These are phyloP conservation scores for Brachyistius frenatus DNA, from an alignment of 2,113 vertebrate species.

Conservation along the genomic window DNA sequence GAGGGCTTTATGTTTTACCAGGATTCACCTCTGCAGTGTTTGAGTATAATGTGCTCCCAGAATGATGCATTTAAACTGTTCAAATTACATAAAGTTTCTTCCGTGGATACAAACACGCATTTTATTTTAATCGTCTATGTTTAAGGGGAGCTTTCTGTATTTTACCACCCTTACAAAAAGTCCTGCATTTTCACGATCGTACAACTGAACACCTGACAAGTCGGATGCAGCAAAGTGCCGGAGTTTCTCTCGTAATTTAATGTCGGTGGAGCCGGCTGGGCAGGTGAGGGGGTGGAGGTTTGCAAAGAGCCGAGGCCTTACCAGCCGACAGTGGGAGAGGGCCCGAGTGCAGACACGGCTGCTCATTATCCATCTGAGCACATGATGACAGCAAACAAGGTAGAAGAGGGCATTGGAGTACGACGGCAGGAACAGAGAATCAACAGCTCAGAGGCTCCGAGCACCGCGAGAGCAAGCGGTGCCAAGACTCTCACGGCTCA, in stretches of 20 bases:
- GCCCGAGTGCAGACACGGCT: slow-evolving; percentile 23
- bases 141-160: too few relatives aligned
- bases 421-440: slow-evolving; percentile 25
- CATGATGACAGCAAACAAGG: slow-evolving; percentile 51
- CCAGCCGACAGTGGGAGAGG: slow-evolving; percentile 19
- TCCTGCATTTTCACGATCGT: too few relatives aligned
- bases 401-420: slow-evolving; percentile 28
- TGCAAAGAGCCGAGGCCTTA: slow-evolving; percentile 1
- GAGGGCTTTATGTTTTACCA: background rate
- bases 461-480: slow-evolving; percentile 15
- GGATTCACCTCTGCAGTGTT: background rate
- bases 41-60: too few relatives aligned
- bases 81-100: too few relatives aligned
- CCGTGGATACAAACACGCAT: too few relatives aligned
- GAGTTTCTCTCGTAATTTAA: too few relatives aligned
- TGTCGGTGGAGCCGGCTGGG: background rate
- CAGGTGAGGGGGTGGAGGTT: background rate
- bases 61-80: background rate
- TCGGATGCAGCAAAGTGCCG: too few relatives aligned
- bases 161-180: too few relatives aligned
- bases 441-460: slow-evolving; percentile 19
- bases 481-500: slow-evolving; percentile 1
- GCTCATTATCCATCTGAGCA: slow-evolving; percentile 61
- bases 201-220: too few relatives aligned
- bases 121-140: too few relatives aligned